A percentile compares a stretch with the other conserved stretches of the same genome.
Conservation (phyloP, 53 echinoderm and acorn worm genomes). For the Mesocentrotus franciscanus region DNA sequence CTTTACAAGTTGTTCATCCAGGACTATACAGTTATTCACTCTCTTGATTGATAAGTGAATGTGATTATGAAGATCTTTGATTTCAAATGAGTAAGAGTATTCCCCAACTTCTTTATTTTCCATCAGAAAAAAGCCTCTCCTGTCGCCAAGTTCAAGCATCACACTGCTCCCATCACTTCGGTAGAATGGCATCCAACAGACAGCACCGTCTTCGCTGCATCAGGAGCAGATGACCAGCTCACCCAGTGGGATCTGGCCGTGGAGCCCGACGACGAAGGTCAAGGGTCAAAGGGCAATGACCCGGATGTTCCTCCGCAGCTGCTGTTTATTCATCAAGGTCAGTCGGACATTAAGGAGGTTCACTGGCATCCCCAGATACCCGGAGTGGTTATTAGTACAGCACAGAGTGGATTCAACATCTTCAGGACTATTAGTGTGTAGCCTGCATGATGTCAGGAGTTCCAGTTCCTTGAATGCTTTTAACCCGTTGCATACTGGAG, state of each 20-base stretch:
- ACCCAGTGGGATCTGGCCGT: slow-evolving; percentile 96
- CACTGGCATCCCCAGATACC: slow-evolving; percentile 98
- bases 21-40: not conserved
- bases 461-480: not conserved
- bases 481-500: not conserved
- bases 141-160: slow-evolving; percentile 98
- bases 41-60: not conserved
- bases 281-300: slow-evolving; percentile 61
- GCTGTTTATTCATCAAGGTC: slow-evolving; percentile 96
- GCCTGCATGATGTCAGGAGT: not conserved
- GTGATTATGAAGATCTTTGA: not conserved
- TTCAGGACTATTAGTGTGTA: slow-evolving; percentile 98
- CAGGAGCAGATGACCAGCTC: slow-evolving; percentile 92
- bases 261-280: slow-evolving; percentile 80
- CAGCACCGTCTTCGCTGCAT: slow-evolving; percentile 90
- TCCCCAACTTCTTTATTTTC: not conserved
- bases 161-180: slow-evolving; percentile 92
- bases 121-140: slow-evolving; percentile 86
- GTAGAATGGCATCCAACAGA: slow-evolving; percentile 94
- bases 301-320: slow-evolving; percentile 92
- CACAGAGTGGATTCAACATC: slow-evolving; percentile 93
- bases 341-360: slow-evolving; percentile 95
- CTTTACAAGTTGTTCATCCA: too few species aligned
- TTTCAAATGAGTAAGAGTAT: not conserved
- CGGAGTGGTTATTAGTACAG: slow-evolving; percentile 89